These are phyloP conservation scores for Strix aluco DNA, from an alignment of 2,113 vertebrate species.

Conservation along the genomic window DNA sequence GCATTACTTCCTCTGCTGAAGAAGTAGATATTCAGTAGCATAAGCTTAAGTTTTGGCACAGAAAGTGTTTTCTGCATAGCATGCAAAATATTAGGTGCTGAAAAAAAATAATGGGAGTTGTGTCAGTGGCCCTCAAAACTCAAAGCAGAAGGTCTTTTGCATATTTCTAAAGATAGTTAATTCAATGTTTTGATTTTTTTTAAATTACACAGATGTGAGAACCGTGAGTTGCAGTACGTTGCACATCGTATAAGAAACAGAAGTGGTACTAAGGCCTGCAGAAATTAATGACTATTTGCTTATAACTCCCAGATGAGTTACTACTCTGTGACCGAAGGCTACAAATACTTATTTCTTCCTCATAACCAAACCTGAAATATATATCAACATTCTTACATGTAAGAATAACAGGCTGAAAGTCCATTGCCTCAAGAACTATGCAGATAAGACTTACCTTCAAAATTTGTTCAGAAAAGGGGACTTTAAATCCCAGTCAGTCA, in stretches of 20 bases:
- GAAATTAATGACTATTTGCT: not conserved
- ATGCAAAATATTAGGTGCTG: not conserved
- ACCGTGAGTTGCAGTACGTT: slow-evolving; percentile 15
- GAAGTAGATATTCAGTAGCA: not conserved
- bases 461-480: not conserved
- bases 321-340: not conserved
- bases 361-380: not conserved
- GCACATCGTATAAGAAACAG: not conserved
- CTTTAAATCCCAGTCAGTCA: not conserved
- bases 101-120: slow-evolving; percentile 3
- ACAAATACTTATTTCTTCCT: not conserved
- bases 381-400: not conserved
- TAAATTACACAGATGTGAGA: slow-evolving; percentile 22
- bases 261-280: not conserved
- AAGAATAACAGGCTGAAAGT: not conserved
- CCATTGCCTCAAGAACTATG: not conserved
- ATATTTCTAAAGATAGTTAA: slow-evolving; percentile 13
- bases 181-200: not conserved
- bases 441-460: not conserved
- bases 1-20: not conserved
- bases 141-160: slow-evolving; percentile 23
- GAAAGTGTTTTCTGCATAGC: not conserved
- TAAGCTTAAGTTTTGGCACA: slow-evolving; percentile 7
- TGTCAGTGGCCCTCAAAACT: slow-evolving; percentile 21
- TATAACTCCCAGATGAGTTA: not conserved